Percentiles rank a stretch among this genome's conserved stretches.
phyloP scores from a whole-genome alignment of 2,797 vertebrate species.

The Melanogrammus aeglefinus region DNA sequence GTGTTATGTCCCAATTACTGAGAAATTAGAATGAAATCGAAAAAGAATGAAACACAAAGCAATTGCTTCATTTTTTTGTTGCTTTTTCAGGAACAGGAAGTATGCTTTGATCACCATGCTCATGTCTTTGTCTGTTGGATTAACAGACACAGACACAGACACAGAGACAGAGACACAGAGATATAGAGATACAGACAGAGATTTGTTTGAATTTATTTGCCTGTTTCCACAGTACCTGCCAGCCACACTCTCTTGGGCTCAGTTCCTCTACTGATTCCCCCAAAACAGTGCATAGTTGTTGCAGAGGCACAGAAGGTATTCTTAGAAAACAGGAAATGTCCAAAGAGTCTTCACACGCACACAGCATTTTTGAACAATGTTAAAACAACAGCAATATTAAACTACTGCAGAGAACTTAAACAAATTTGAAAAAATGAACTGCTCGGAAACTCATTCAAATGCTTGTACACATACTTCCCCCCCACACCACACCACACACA shows the following conservation, averaged over 20 bases:
- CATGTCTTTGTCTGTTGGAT: neutral
- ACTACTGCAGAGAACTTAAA: no score
- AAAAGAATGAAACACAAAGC: neutral
- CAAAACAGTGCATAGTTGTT: neutral
- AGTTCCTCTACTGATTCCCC: neutral
- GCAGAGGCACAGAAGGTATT: neutral
- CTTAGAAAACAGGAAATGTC: neutral
- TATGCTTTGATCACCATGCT: neutral
- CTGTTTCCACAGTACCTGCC: neutral
- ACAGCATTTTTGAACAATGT: neutral
- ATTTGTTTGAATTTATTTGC: neutral
- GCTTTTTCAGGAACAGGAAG: neutral
- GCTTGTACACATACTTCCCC: neutral
- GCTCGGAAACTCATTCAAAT: slow-evolving; percentile 1
- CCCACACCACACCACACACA: neutral
- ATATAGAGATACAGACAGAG: neutral
- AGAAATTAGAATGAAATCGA: slow-evolving; percentile 10
- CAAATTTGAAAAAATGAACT: no score
- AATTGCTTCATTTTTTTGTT: neutral
- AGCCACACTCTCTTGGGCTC: neutral
- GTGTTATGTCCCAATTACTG: slow-evolving; percentile 21
- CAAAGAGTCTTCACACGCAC: neutral
- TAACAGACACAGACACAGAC: neutral
- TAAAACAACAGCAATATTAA: neutral
- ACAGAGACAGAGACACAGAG: neutral